Base-by-base conservation (phyloP, 2,797 vertebrate species). In the Harpagifer antarcticus region DNA sequence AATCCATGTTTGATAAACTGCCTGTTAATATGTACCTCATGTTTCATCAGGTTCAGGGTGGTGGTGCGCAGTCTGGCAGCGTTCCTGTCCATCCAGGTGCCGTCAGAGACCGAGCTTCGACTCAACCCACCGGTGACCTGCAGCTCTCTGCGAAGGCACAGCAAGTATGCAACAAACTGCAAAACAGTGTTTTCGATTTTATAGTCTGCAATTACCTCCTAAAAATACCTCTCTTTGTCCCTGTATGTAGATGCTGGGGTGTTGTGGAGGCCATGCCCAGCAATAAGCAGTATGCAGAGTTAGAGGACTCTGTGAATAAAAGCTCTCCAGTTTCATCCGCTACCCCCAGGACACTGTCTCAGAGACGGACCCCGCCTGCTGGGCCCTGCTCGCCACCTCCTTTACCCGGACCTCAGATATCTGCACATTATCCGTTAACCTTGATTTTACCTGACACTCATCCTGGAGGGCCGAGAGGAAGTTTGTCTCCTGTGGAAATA, bases 401-500 rank as follows among this genome's bases (percentile, higher is more conserved):
- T 99, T 7, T 99, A 99, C 88, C 94, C 96, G 8, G 96, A 98
- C 88, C 95, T 97, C 87, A 95, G 94, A 95, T 99, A 98, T 88
- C 90, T 99, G 79, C 96, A 98, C 85, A 94, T 96, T 68, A 97
- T 99, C 68, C 96, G 95, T 61, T 97, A 96, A 72, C 62, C 57
- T 0, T 37, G 49, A 83, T 54, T 45, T 14, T 6, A 45, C 15
- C 63, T 49, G 53, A 31, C 57, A 33, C 16, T 44, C 27, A 40
- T 68, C 55, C 70, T 74, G 73, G 13, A 58, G 43, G 72, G 16
- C 16, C 10, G 14, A 27, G 23, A 71, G 44, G 57, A 76, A 3
- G 3, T 61, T 23, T 9, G n/a, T 31, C 47, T 20, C 59, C 54
- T 23, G 16, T 37, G 17, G 16, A 13, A 67, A 69, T 54, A 54